Evolutionary conservation across 2,113 vertebrate genomes (phyloP).

Genomic region (Argyrosomus japonicus): DNA sequence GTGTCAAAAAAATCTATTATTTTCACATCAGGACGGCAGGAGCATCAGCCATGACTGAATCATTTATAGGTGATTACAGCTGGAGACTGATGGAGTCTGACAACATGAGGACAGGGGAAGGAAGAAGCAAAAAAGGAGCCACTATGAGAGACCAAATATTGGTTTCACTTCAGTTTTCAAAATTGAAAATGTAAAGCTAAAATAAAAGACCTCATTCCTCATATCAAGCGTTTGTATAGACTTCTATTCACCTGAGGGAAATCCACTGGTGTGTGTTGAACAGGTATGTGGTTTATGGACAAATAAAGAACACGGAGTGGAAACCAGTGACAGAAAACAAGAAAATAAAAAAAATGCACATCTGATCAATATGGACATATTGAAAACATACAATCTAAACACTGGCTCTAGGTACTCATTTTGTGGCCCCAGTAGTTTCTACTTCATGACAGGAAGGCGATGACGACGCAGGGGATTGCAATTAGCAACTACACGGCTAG

Average conservation of each 20-base stretch:
- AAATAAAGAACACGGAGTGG: background rate
- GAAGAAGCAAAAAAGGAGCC: background rate
- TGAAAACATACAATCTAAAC: too few species aligned
- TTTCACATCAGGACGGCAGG: slow-evolving; percentile 35
- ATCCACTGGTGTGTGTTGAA: background rate
- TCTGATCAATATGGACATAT: background rate
- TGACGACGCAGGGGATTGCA: too few species aligned
- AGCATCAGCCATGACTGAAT: slow-evolving; percentile 39
- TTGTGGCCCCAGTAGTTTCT: too few species aligned
- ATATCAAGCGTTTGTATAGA: background rate
- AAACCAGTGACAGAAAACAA: background rate
- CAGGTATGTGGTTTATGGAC: background rate
- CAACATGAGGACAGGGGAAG: slow-evolving; percentile 8
- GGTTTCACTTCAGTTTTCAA: background rate
- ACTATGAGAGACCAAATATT: background rate
- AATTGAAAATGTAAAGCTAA: background rate
- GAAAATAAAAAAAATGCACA: background rate
- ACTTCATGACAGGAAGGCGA: too few species aligned
- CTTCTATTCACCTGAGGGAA: background rate
- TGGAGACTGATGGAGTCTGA: slow-evolving; percentile 53
- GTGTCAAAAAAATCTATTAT: slow-evolving; percentile 30
- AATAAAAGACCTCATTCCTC: background rate
- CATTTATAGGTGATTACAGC: slow-evolving; percentile 49
- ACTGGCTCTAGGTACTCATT: too few species aligned
- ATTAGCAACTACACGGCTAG: too few species aligned